Percentiles rank a stretch among this genome's conserved stretches.
These are phyloP conservation scores for Cylindroiulus punctatus DNA, from an alignment of 2,888 invertebrate genomes.

Conservation along the genomic window DNA sequence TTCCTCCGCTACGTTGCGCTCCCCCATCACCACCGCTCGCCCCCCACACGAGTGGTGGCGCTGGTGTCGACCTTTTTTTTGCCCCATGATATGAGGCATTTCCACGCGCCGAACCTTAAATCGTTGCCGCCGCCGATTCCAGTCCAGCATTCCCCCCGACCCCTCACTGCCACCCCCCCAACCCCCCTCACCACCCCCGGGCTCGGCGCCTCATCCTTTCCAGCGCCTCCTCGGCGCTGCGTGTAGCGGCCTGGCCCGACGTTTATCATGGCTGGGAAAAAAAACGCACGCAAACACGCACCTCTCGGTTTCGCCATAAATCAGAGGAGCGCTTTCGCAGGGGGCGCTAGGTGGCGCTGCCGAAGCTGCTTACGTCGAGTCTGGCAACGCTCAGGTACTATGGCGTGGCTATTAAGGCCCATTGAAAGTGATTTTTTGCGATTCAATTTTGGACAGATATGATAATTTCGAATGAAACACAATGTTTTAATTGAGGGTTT, in stretches of 20 bases:
- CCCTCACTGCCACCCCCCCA: neutral
- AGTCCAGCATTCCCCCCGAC: neutral
- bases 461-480: no score
- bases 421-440: no score
- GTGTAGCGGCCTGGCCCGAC: neutral
- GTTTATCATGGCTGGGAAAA: neutral
- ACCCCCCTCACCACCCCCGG: neutral
- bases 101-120: neutral
- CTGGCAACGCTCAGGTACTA: no score
- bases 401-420: no score
- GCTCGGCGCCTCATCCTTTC: neutral
- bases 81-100: no score
- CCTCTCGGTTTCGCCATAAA: neutral
- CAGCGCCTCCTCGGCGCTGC: neutral
- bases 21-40: neutral
- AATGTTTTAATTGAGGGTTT: no score
- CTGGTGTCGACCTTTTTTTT: no score
- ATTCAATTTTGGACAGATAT: no score
- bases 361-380: no score
- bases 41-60: no score
- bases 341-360: no score
- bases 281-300: no score
- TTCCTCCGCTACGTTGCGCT: neutral
- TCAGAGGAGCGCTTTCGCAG: neutral
- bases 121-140: neutral